Evolutionary conservation across 2,113 vertebrate genomes (phyloP).

Genomic region (Spilogale gracilis): DNA sequence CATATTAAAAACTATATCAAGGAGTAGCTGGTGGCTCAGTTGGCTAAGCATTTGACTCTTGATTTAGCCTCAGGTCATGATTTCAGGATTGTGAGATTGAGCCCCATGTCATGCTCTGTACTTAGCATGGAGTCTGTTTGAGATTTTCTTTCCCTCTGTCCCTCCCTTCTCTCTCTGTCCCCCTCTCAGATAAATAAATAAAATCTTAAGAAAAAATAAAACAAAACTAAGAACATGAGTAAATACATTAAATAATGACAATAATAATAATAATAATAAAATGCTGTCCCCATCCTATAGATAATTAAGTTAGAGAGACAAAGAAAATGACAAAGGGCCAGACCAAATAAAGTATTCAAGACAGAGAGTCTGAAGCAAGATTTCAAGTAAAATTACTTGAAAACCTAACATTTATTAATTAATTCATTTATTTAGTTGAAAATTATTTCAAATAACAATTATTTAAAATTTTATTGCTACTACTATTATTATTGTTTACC

Average conservation of each 20-base stretch:
- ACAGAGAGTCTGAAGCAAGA: not conserved
- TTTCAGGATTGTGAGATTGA: not conserved
- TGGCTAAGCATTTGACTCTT: not conserved
- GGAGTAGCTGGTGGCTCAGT: not conserved
- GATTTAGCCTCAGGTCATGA: not conserved
- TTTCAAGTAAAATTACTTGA: not conserved
- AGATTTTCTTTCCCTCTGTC: not conserved
- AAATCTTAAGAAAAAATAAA: not conserved
- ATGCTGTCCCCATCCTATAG: not conserved
- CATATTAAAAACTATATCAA: not conserved
- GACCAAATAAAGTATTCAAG: not conserved
- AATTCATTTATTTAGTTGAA: not conserved
- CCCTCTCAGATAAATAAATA: not conserved
- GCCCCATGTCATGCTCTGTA: not conserved
- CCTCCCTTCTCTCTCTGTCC: not conserved
- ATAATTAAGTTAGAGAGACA: not conserved
- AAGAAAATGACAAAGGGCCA: not conserved
- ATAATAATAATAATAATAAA: not conserved
- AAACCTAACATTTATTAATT: not conserved
- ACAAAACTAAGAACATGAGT: not conserved
- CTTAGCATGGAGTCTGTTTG: not conserved
- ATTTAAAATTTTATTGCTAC: not conserved
- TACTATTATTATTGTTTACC: not conserved
- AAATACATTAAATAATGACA: not conserved
- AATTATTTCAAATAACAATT: not conserved